Evolutionary conservation across 2,888 invertebrate species (phyloP), one percentile per base, ranked within the genome.

Genomic region (Meganola albula): DNA sequence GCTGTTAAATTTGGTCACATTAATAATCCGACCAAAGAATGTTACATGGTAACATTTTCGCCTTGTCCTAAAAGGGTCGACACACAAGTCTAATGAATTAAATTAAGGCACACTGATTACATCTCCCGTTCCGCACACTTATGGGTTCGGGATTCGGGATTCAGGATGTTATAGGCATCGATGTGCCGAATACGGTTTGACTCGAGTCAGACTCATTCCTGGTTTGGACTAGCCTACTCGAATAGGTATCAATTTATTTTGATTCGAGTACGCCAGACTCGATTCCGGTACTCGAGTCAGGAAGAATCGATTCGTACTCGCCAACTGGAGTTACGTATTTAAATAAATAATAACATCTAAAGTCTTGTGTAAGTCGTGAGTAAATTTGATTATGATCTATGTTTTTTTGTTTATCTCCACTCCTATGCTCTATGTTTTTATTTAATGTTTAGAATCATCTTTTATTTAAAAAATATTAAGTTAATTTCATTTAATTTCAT

Each of bases 31-130:
- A 53, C 60, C 62, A 65, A 74, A 72, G 71, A 74, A 76, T 79
- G 77, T 75, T 68, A 68, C 74, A 75, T 74, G 71, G 64, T 69
- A 60, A 63, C 70, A 53, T 67, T 72, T 68, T 68, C 63, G 62
- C 57, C 58, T 63, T 64, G 64, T 68, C 61, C 63, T 53, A 58
- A 53, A 68, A 79, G 77, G 83, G 80, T 76, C 73, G 64, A 61
- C 64, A 67, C 67, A 67, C 69, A 52, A 56, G 67, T 64, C 64
- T 77, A 80, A 83, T 83, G 77, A 83, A 83, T 82, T 83, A 80
- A 82, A 80, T 83, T 82, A 80, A 75, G 72, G 66, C 62, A 69
- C 54, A 60, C 69, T 77, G 79, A 80, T 82, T 79, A 79, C 80
- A 77, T 76, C 67, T 72, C 60, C 53, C 8, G 20, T 20, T n/a